Evolutionary conservation across 2,113 vertebrate species (phyloP).

Genomic region (Erythrolamprus reginae): DNA sequence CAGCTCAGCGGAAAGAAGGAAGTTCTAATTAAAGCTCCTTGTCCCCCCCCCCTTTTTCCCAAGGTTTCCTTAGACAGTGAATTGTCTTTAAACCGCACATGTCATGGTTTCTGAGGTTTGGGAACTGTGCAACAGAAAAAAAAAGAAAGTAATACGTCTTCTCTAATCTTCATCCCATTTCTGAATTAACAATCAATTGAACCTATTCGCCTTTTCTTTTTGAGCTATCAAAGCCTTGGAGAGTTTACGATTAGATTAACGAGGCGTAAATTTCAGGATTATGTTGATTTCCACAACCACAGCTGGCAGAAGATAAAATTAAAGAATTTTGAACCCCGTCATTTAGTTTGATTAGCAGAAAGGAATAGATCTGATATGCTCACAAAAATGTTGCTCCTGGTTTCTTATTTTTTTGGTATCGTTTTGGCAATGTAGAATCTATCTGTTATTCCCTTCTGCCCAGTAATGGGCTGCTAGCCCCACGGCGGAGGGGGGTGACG

Average conservation of each 20-base stretch:
- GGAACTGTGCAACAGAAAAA: not conserved
- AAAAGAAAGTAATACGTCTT: not conserved
- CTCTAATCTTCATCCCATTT: not conserved
- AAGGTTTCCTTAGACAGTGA: not conserved
- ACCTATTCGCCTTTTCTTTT: not conserved
- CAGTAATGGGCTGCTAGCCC: too few relatives aligned
- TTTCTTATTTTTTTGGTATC: not conserved
- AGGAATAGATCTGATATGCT: not conserved
- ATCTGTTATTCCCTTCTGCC: not conserved
- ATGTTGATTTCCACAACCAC: not conserved
- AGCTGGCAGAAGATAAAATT: not conserved
- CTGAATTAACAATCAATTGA: not conserved
- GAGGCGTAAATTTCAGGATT: not conserved
- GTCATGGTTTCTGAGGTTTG: not conserved
- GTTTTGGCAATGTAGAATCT: not conserved
- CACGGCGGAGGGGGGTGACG: too few relatives aligned
- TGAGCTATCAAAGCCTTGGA: not conserved
- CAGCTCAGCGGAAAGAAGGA: not conserved
- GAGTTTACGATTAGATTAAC: not conserved
- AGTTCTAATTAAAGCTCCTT: not conserved
- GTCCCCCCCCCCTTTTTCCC: rapidly evolving
- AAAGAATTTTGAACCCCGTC: not conserved
- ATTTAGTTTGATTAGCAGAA: not conserved
- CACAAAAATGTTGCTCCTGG: not conserved
- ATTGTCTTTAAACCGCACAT: not conserved